Evolutionary conservation across 2,888 invertebrate species (phyloP), one percentile per base, ranked within the genome.

Genomic region (Aspidiotus destructor): DNA sequence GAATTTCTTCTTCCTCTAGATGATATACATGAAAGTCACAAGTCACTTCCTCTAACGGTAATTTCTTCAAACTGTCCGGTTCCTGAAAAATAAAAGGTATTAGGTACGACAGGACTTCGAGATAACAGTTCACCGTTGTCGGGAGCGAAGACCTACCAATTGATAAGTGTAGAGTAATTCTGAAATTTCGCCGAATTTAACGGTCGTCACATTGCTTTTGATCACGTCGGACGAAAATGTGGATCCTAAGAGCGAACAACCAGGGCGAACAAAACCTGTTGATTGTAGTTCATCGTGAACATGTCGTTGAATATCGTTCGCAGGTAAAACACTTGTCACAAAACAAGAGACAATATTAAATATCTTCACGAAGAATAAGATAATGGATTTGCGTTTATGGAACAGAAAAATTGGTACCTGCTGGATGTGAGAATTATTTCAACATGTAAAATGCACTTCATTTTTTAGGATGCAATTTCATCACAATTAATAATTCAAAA

Each of bases 1-100:
- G 60, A 13, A 68, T 61, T 9, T 60, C 61, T 62, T 68, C 68
- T 54, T 68, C 61, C 61, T 68, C 68, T 16, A 68, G 42, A 15
- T 52, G 62, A 55, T 68, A 68, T 41, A 53, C 53, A 28, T 68
- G 54, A n/a, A 62, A 61, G n/a, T 54, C 15, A 11, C 41, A 41
- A 15, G 10, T 55, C n/a, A 44, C 62, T 61, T 62, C 42, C 2
- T 68, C 61, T 16, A 68, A 13, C 2, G 68, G 41, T 62, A 68
- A 28, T 17, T 16, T 57, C 3, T 16, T 16, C 16, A 65, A 17
- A 28, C 42, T 55, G 41, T 65, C 65, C 9, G 48, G 55, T 28
- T 57, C 42, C 65, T 65, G 15, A 41, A 65, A 58, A 17, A 17
- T 6, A 55, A n/a, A 10, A 8, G 13, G 40, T 41, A 40, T 16